These are phyloP conservation scores for Camptogramma bilineatum DNA, from an alignment of 2,888 invertebrate species.

Conservation along the genomic window DNA sequence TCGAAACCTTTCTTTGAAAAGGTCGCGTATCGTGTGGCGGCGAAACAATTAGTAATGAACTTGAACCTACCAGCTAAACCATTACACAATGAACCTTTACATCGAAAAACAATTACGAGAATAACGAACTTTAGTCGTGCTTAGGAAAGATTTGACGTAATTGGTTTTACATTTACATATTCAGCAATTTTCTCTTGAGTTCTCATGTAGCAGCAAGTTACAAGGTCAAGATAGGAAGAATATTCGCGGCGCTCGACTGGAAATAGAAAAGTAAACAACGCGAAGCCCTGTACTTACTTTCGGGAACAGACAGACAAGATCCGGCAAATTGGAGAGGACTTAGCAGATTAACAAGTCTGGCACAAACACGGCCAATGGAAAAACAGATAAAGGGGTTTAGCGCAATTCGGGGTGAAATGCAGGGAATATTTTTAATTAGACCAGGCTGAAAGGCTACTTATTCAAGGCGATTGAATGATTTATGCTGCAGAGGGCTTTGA, in stretches of 20 bases:
- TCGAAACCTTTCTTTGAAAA: slow-evolving; percentile 26
- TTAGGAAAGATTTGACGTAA: slow-evolving; percentile 18
- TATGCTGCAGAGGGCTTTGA: slow-evolving; percentile 61
- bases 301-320: slow-evolving; percentile 31
- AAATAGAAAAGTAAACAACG: slow-evolving; percentile 32
- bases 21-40: slow-evolving; percentile 24
- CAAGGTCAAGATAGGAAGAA: slow-evolving; percentile 21
- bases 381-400: slow-evolving; percentile 31
- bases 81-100: slow-evolving; percentile 23
- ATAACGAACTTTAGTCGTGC: slow-evolving; percentile 17
- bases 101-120: slow-evolving; percentile 26
- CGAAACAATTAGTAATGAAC: slow-evolving; percentile 27
- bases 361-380: slow-evolving; percentile 24
- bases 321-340: slow-evolving; percentile 40
- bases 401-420: slow-evolving; percentile 28
- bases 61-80: slow-evolving; percentile 15
- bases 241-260: slow-evolving; percentile 11
- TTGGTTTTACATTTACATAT: slow-evolving; percentile 19
- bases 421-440: slow-evolving; percentile 40
- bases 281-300: slow-evolving; percentile 26
- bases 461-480: slow-evolving; percentile 72
- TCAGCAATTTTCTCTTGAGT: slow-evolving; percentile 3
- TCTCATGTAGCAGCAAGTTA: background rate
- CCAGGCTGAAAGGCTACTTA: slow-evolving; percentile 11
- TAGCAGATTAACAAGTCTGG: slow-evolving; percentile 44